These are phyloP conservation scores for Bombylius discolor DNA, from an alignment of 2,888 invertebrate species.

Conservation along the genomic window DNA sequence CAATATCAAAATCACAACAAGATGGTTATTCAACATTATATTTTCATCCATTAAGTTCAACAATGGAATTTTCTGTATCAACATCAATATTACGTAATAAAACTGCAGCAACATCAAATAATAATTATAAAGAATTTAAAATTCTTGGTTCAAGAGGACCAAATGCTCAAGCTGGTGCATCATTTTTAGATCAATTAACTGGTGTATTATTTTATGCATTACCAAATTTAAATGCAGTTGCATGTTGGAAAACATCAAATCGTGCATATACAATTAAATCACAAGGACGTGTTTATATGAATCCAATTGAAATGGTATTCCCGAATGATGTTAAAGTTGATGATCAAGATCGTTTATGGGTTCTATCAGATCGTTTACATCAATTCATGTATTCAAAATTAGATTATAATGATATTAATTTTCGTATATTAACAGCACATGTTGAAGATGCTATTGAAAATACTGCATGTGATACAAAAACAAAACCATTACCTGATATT, in stretches of 20 bases:
- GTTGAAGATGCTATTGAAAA: constrained; percentile 56
- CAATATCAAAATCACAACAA: constrained; percentile 48
- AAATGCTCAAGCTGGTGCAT: constrained; percentile 59
- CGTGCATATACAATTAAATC: constrained; percentile 53
- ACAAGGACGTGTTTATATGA: constrained; percentile 59
- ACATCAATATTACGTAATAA: constrained; percentile 53
- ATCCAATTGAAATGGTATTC: constrained; percentile 57
- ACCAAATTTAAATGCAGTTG: constrained; percentile 61
- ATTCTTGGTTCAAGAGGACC: constrained; percentile 54
- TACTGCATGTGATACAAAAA: constrained; percentile 54
- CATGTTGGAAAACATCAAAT: constrained; percentile 63
- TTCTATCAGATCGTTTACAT: constrained; percentile 58
- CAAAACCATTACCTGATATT: constrained; percentile 42
- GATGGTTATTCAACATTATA: constrained; percentile 59
- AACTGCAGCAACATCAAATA: constrained; percentile 37
- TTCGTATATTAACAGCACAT: constrained; percentile 54
- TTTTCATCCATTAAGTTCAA: constrained; percentile 68
- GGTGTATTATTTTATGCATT: constrained; percentile 63
- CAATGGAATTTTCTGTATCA: constrained; percentile 61
- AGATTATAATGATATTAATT: constrained; percentile 51
- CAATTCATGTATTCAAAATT: constrained; percentile 54
- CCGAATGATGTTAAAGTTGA: constrained; percentile 70
- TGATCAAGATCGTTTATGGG: constrained; percentile 55
- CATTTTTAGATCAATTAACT: constrained; percentile 55
- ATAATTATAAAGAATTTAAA: constrained; percentile 51